Base-by-base conservation (phyloP, 2,113 vertebrate genomes). In the Spermophilus dauricus region DNA sequence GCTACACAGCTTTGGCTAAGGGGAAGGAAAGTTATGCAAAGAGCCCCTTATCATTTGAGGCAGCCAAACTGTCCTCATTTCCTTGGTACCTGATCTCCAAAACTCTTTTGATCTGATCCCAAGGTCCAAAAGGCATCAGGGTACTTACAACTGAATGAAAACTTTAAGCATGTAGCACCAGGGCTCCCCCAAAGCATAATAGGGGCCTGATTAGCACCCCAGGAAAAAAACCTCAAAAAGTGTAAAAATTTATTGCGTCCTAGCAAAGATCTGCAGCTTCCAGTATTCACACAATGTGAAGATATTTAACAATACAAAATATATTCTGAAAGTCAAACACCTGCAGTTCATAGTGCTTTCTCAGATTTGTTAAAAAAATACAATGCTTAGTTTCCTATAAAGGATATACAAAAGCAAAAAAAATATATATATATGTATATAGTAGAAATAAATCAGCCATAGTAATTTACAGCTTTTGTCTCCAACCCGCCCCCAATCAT, bases 341-440 rank as follows among this genome's bases (percentile, higher is more conserved):
- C 96, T 97, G 98, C 97, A 96, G 95, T 97, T 98, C 97, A 97
- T 98, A 98, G 98, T 98, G 97, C 98, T 98, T 98, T 98, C 96
- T 98, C 95, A 97, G 97, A 98, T 98, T 98, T 97, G 98, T 98
- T 98, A 97, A 98, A 98, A 98, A 98, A 98, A 98, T 98, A 98
- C 98, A 98, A 98, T 92, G 98, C 97, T 98, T 98, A 97, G 97
- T 98, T 98, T 98, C 98, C 98, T 98, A 98, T 98, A 98, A 98
- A 98, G 98, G 98, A 98, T 99, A 98, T 98, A 98, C 96, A 98
- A 98, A 98, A 98, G 98, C 98, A 97, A 98, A 98, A 98, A 98
- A 98, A 98, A 98, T 93, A 98, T 98, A 98, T 65, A 86, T 67
- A 86, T 98, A 97, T 98, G 97, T 98, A 94, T 98, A 97, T 98